Evolutionary conservation across 2,113 vertebrate species (phyloP).

Genomic region (Cnemophilus loriae): DNA sequence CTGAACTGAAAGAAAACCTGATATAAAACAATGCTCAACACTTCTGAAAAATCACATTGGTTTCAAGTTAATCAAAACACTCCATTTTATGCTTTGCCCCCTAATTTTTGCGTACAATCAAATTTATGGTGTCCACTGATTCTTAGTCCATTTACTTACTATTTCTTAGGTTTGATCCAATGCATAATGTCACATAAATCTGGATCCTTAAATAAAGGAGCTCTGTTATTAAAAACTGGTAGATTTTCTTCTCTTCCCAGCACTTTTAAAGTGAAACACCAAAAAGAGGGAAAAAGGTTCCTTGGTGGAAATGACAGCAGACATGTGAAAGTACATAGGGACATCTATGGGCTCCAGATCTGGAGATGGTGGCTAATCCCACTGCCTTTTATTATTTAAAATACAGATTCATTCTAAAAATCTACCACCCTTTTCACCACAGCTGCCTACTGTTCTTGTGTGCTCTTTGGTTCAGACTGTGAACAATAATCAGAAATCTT

Average conservation of each 20-base stretch:
- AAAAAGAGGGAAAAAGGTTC: not conserved
- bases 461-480: not conserved
- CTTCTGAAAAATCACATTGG: not conserved
- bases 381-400: not conserved
- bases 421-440: not conserved
- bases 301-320: not conserved
- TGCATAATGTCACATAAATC: not conserved
- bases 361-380: not conserved
- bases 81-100: not conserved
- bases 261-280: not conserved
- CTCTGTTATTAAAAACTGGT: not conserved
- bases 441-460: not conserved
- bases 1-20: not conserved
- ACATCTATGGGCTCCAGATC: not conserved
- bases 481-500: not conserved
- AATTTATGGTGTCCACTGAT: not conserved
- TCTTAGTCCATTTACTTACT: not conserved
- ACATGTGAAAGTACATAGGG: not conserved
- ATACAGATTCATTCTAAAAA: not conserved
- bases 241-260: not conserved
- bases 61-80: not conserved
- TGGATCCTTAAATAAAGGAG: not conserved
- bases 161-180: not conserved
- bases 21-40: not conserved
- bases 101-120: not conserved